Evolutionary conservation across 2,113 vertebrate species (phyloP).

Genomic region (Dinomys branickii): DNA sequence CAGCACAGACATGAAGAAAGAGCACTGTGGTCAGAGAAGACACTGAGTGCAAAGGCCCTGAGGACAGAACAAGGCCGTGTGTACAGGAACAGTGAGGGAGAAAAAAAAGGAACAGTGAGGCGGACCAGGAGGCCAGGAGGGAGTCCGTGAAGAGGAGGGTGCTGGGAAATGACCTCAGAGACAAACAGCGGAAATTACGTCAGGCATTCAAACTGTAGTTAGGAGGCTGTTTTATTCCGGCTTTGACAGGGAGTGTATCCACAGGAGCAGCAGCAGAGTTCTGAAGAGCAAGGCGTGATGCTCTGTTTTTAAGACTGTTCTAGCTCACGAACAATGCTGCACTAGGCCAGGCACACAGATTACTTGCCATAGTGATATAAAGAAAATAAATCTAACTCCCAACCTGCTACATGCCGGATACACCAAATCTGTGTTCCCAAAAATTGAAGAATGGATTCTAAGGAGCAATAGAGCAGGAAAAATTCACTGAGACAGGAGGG

Average conservation of each 20-base stretch:
- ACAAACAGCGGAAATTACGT: neutral
- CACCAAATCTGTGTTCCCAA: neutral
- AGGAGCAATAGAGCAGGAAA: neutral
- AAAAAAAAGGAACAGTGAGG: neutral
- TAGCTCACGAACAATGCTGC: neutral
- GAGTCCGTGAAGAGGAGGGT: neutral
- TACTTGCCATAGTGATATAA: neutral
- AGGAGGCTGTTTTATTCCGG: neutral
- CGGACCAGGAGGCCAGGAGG: neutral
- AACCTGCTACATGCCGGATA: neutral
- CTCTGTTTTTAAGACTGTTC: neutral
- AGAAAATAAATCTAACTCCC: neutral
- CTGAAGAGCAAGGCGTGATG: neutral
- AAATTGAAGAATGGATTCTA: neutral
- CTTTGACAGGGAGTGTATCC: neutral
- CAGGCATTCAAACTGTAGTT: neutral
- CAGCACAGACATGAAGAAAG: constrained; percentile 1
- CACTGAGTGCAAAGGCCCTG: neutral
- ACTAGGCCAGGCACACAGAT: neutral
- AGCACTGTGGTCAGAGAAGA: neutral
- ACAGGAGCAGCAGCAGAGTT: neutral
- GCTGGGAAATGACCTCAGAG: neutral
- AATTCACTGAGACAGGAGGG: neutral
- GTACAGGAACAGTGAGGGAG: neutral
- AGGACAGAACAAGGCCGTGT: neutral